Base-by-base conservation (phyloP, 2,888 invertebrate species). In the Aspidiotus destructor region DNA sequence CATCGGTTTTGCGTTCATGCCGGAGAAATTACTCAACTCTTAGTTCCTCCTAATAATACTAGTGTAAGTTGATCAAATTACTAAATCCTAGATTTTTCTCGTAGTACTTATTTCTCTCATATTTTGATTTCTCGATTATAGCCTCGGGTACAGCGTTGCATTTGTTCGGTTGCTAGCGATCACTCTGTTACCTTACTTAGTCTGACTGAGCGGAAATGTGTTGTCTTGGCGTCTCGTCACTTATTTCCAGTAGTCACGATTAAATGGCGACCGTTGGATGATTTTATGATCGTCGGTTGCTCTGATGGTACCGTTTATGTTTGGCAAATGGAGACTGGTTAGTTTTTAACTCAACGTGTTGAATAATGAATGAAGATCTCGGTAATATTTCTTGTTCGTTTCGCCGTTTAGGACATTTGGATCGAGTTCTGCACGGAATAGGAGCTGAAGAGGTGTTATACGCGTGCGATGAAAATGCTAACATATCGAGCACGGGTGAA, bases 251-350 rank as follows among this genome's bases (percentile, higher is more conserved):
- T 99, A 40, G 88, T 92, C 40, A 88, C 87, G 42, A 94, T 98
- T 73, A 95, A 96, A 77, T 97, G 96, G 95, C 83, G 96, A 57
- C 96, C 98, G 0, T 82, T 94, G 2, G 98, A 99, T 76, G 99
- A 99, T 78, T 99, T 97, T 77, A 89, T 99, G 84, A 89, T 97
- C 72, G 93, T 98, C 16, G 94, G 93, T 0, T 96, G 96, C 77
- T 91, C 93, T 8, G 98, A 99, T 78, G 96, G 97, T 2, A 93
- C 96, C 0, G 96, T 98, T 1, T 97, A 96, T 78, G 95, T 99
- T 0, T 99, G 99, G 99, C 98, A 99, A 81, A 98, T 99, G 96
- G 99, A 99, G 80, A 99, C 98, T 2, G 84, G 84, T 81, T 72
- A 71, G 73, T 15, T 2, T 53, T 17, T 9, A 60, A 3, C 28